Evolutionary conservation across 2,113 vertebrate genomes (phyloP).

Genomic region (Aphyosemion australe): DNA sequence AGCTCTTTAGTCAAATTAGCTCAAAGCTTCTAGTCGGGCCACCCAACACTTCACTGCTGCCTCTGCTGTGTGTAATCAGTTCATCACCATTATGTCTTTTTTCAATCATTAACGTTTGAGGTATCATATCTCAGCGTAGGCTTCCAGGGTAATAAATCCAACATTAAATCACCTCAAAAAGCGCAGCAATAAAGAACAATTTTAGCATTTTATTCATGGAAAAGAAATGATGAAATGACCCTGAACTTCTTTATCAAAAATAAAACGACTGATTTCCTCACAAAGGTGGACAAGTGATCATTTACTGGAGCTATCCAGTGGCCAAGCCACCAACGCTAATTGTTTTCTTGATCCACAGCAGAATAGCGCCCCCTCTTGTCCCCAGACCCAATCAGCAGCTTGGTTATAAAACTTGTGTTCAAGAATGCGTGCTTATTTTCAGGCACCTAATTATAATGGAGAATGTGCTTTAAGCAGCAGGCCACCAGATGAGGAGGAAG

Average conservation of each 20-base stretch:
- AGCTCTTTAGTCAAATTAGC: slow-evolving; percentile 10
- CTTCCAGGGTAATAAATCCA: too few species aligned
- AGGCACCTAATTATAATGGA: slow-evolving; percentile 79
- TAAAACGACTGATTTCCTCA: too few species aligned
- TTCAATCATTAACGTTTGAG: neutral
- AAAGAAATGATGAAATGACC: too few species aligned
- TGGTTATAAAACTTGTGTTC: slow-evolving; percentile 18
- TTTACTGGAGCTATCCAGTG: too few species aligned
- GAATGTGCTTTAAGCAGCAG: slow-evolving; percentile 79
- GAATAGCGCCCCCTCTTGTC: slow-evolving; percentile 71
- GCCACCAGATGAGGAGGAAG: slow-evolving; percentile 83
- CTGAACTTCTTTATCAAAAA: too few species aligned
- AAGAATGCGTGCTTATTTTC: slow-evolving; percentile 74
- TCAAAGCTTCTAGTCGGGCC: slow-evolving; percentile 18
- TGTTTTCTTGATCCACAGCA: slow-evolving; percentile 21
- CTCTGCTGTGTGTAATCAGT: neutral
- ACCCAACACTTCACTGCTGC: slow-evolving; percentile 5
- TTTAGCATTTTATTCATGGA: too few species aligned
- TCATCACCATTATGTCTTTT: neutral
- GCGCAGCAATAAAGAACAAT: too few species aligned
- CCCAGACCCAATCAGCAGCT: slow-evolving; percentile 30
- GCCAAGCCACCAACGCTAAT: too few species aligned
- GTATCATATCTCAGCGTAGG: too few species aligned
- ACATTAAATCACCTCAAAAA: too few species aligned
- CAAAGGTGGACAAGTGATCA: too few species aligned